phyloP scores from a whole-genome alignment of 2,113 vertebrate species.

The Eptesicus fuscus region DNA sequence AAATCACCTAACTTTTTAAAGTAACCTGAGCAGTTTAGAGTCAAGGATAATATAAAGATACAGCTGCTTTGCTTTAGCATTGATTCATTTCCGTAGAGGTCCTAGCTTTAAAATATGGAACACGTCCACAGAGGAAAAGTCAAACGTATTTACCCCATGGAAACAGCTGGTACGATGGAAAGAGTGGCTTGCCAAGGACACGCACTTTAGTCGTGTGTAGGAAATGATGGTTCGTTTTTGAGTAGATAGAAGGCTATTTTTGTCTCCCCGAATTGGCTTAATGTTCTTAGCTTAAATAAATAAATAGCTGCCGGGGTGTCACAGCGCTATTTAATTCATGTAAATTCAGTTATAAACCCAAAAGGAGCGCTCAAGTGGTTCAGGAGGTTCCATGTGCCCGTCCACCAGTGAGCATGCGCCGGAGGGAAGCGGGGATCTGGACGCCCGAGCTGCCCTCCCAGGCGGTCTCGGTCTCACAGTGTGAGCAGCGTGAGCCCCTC shows the following conservation, averaged over 20 bases:
- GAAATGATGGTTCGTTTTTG: background rate
- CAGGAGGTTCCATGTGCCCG: background rate
- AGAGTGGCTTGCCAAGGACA: background rate
- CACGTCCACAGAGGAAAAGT: background rate
- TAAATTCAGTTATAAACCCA: background rate
- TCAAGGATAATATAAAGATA: background rate
- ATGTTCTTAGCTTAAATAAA: background rate
- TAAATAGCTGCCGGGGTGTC: background rate
- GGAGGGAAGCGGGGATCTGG: background rate
- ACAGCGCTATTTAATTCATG: background rate
- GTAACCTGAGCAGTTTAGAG: background rate
- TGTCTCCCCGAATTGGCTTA: background rate
- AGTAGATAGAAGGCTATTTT: background rate
- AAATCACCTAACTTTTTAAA: background rate
- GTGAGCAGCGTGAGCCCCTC: background rate
- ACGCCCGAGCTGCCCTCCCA: rapidly evolving
- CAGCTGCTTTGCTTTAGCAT: background rate
- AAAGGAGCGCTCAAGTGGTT: background rate
- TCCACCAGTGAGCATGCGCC: too few species aligned
- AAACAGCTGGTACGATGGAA: background rate
- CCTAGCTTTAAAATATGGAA: background rate
- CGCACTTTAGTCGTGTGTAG: background rate
- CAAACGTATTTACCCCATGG: background rate
- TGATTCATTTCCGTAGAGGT: background rate
- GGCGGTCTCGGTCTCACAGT: background rate